Base-by-base conservation (phyloP, 92 coral and sea anemone species). In the Epizoanthus ramosus region DNA sequence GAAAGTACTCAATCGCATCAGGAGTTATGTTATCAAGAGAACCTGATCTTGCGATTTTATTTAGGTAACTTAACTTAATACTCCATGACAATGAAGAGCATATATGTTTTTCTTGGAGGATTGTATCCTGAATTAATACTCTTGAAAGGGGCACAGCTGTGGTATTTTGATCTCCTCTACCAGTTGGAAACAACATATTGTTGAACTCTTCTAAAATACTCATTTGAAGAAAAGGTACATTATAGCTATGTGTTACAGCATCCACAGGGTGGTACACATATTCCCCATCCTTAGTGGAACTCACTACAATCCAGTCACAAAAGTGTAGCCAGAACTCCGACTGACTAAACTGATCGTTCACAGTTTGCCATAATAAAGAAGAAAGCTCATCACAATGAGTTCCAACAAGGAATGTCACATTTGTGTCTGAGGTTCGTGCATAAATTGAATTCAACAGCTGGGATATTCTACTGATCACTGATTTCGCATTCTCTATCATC, bases 341-440 rank as follows among this genome's bases (percentile, higher is more conserved):
- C 17, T 66, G 2, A 6, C 5, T 3, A 28, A 66, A 66, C 39
- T 1, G 28, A 4, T 66, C 45, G 9, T 9, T 6, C 23, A 25
- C 10, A 8, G 0, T 23, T 18, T 66, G 6, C 14, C 2, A 17
- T 9, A 0, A 0, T 0, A 15, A 3, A 6, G 4, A 3, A 2
- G 39, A 16, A 8, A 14, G 47, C 1, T n/a, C 1, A 17, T 17
- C 65, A 66, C 41, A 23, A 39, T 66, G 43, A 8, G 41, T 24
- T 66, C 71, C 71, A 13, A 66, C 71, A 24, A 66, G 71, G 71
- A 66, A 66, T 66, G 71, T 66, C 25, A 39, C 41, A 24, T 3
- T 8, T 66, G 4, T 66, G n/a, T 8, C 14, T 33, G 71, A 66
- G 12, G 9, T 8, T 2, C 43, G 71, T 9, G 41, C 14, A 66